Conservation (phyloP, 2,797 vertebrate species). For the Tragelaphus eurycerus region DNA sequence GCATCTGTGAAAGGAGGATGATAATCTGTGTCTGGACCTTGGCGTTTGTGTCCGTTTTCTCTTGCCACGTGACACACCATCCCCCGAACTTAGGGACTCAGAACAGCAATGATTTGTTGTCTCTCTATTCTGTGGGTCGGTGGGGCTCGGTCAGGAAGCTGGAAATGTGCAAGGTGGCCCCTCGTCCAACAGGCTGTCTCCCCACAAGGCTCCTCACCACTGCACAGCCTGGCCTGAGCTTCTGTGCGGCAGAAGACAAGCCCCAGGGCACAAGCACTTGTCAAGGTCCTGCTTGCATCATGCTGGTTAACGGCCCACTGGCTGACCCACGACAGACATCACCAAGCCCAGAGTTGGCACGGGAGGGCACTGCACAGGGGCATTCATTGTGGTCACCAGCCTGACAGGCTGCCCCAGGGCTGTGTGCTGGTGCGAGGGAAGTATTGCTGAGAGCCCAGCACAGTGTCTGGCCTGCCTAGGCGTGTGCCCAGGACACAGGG, state of each 20-base stretch:
- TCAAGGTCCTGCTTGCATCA: not conserved
- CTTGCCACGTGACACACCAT: not conserved
- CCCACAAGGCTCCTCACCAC: not conserved
- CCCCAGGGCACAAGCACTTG: not conserved
- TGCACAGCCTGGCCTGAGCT: not conserved
- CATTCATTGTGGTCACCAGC: accelerated
- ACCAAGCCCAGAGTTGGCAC: not conserved
- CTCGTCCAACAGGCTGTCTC: not conserved
- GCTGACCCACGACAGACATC: not conserved
- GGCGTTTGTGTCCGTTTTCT: not conserved
- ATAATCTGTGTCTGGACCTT: not conserved
- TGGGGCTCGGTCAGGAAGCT: not conserved
- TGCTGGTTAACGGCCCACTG: not conserved
- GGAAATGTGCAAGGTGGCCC: not conserved
- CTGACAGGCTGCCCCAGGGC: not conserved
- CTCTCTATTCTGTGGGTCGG: not conserved
- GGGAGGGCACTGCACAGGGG: not conserved
- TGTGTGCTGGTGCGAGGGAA: not conserved
- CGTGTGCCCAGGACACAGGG: not conserved
- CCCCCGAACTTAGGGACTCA: not conserved
- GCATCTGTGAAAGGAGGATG: not conserved
- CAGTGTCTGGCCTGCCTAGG: not conserved
- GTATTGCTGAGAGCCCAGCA: not conserved
- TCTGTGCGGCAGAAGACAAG: not conserved
- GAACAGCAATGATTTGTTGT: not conserved